Conservation (phyloP, 2,888 invertebrate genomes). For the Priocnemis perturbator region DNA sequence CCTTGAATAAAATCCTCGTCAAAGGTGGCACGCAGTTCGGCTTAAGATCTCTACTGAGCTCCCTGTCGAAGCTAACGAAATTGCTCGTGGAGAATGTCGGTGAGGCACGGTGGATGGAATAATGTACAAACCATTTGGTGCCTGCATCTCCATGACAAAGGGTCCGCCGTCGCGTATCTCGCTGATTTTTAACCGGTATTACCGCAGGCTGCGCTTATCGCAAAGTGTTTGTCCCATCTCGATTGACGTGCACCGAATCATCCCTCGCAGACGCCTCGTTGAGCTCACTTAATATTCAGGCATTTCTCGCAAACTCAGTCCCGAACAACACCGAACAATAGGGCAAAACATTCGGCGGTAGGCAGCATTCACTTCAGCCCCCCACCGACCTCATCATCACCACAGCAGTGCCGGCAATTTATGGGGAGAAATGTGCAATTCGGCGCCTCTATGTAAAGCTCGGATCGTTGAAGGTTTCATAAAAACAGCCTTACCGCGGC, state of each 20-base stretch:
- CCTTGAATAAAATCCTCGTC: slow-evolving; percentile 14
- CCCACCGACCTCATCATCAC: slow-evolving; percentile 30
- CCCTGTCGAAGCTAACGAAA: too few species aligned
- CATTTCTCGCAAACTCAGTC: slow-evolving; percentile 48
- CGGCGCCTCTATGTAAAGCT: too few species aligned
- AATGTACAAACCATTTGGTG: slow-evolving; percentile 73
- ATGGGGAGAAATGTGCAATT: not conserved
- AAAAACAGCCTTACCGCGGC: too few species aligned
- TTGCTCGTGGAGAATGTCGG: too few species aligned
- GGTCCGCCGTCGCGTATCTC: slow-evolving; percentile 55
- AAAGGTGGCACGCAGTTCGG: too few species aligned
- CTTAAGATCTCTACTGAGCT: too few species aligned
- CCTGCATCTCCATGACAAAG: slow-evolving; percentile 76
- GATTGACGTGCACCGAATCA: slow-evolving; percentile 50
- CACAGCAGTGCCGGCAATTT: slow-evolving; percentile 24
- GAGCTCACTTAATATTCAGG: slow-evolving; percentile 44
- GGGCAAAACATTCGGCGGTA: slow-evolving; percentile 66
- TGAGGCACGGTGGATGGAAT: too few species aligned
- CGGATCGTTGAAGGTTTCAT: too few species aligned
- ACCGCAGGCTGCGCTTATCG: slow-evolving; percentile 61
- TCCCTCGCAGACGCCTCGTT: slow-evolving; percentile 33
- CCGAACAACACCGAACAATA: slow-evolving; percentile 52
- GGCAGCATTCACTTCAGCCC: slow-evolving; percentile 53
- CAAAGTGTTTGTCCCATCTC: slow-evolving; percentile 56
- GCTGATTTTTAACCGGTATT: slow-evolving; percentile 62